These are phyloP conservation scores for Cyclura pinguis DNA, from an alignment of 2,797 vertebrate genomes.

Conservation along the genomic window DNA sequence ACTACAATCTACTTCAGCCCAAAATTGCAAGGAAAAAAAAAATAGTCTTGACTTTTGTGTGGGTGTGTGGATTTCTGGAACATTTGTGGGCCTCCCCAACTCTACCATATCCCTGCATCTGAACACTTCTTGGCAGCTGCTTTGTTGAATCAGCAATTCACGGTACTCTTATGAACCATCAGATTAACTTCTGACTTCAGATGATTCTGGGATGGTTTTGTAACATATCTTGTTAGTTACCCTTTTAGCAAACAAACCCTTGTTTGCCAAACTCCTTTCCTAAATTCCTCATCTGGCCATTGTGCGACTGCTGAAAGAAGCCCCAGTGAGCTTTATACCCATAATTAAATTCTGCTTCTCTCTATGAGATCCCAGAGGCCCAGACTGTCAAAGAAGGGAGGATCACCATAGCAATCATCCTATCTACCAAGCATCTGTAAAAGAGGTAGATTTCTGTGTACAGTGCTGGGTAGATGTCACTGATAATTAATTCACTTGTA, in stretches of 20 bases:
- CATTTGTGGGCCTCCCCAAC: no score
- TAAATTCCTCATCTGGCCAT: background rate
- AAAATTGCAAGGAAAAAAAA: no score
- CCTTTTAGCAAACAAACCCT: slow-evolving; percentile 21
- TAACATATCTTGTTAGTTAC: background rate
- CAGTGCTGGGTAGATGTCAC: slow-evolving; percentile 22
- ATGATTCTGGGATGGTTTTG: background rate
- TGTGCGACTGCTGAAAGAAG: background rate
- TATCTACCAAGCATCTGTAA: slow-evolving; percentile 37
- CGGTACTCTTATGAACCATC: background rate
- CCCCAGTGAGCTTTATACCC: slow-evolving; percentile 11
- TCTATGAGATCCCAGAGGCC: slow-evolving; percentile 9
- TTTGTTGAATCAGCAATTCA: no score
- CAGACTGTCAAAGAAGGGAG: slow-evolving; percentile 24
- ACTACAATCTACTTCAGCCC: no score
- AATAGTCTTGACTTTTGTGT: no score
- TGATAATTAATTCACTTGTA: slow-evolving; percentile 67
- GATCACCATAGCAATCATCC: slow-evolving; percentile 34
- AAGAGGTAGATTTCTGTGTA: background rate
- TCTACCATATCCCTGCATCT: background rate
- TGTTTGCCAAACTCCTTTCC: background rate
- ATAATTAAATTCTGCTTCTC: slow-evolving; percentile 62
- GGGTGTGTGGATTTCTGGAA: no score
- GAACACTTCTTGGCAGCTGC: background rate
- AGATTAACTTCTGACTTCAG: background rate